phyloP scores from a whole-genome alignment of 2,888 invertebrate species.

The Dryobotodes eremita region DNA sequence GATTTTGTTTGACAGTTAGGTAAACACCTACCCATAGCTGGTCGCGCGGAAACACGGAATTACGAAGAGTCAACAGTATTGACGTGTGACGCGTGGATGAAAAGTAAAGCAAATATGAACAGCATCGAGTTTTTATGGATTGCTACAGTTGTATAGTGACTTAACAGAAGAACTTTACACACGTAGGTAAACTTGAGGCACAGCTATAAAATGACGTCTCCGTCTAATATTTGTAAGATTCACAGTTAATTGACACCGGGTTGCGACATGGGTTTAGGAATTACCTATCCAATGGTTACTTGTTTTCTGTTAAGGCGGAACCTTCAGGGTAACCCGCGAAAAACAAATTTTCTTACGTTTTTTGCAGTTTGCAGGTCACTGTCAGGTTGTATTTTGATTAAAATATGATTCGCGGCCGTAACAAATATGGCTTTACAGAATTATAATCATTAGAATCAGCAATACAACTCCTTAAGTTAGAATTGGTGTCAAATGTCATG shows the following conservation, averaged over 20 bases:
- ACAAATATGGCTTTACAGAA: too few relatives aligned
- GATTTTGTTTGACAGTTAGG: slow-evolving; percentile 82
- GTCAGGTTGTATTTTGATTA: too few relatives aligned
- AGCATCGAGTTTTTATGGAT: slow-evolving; percentile 58
- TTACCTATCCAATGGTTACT: slow-evolving; percentile 10
- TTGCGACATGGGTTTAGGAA: slow-evolving; percentile 27
- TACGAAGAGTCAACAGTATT: slow-evolving; percentile 73
- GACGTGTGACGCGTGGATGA: slow-evolving; percentile 65
- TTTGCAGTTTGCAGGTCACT: too few relatives aligned
- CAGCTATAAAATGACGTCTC: slow-evolving; percentile 39
- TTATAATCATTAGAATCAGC: too few relatives aligned
- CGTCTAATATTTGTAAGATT: slow-evolving; percentile 58
- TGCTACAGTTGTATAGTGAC: slow-evolving; percentile 66
- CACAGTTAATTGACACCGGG: slow-evolving; percentile 50
- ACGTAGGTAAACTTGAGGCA: slow-evolving; percentile 50
- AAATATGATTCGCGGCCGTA: too few relatives aligned
- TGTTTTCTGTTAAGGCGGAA: neutral
- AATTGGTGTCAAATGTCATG: too few relatives aligned
- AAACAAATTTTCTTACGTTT: too few relatives aligned
- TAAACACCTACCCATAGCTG: slow-evolving; percentile 80
- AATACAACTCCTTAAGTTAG: too few relatives aligned
- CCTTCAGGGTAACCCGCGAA: too few relatives aligned
- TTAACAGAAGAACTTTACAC: slow-evolving; percentile 61
- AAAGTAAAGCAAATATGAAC: slow-evolving; percentile 59
- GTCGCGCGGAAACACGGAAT: slow-evolving; percentile 77